A percentile compares a stretch with the other conserved stretches of the same genome.
These are phyloP conservation scores for Uropsilus gracilis DNA, from an alignment of 2,113 vertebrate genomes.

Conservation along the genomic window DNA sequence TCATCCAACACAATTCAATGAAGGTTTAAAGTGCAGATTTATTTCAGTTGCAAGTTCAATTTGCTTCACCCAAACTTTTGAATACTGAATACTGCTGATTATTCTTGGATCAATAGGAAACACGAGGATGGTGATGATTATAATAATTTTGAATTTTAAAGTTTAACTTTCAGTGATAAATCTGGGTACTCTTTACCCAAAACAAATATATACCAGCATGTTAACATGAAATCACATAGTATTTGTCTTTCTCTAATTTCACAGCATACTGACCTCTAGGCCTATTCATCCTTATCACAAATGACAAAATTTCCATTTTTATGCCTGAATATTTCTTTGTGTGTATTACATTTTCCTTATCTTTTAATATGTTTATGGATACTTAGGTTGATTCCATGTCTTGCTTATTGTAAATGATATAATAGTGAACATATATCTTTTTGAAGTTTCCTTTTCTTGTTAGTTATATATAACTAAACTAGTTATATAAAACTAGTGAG, in stretches of 20 bases:
- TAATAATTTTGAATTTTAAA: constrained; percentile 61
- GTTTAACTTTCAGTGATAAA: constrained; percentile 57
- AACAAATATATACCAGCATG: background rate
- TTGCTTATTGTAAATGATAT: background rate
- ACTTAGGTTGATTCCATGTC: background rate
- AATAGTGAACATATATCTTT: background rate
- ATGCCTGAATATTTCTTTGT: background rate
- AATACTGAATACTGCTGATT: background rate
- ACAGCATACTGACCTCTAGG: too few species aligned
- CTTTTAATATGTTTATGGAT: background rate
- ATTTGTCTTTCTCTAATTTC: too few species aligned
- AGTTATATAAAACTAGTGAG: too few species aligned
- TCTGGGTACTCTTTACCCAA: constrained; percentile 10
- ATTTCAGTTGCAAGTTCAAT: background rate
- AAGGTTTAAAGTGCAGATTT: background rate
- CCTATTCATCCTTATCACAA: too few species aligned
- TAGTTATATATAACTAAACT: too few species aligned
- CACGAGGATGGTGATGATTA: constrained; percentile 43
- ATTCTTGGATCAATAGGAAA: constrained; percentile 34
- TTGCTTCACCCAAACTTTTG: background rate
- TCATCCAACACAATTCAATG: background rate
- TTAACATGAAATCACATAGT: too few species aligned
- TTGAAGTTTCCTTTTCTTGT: background rate
- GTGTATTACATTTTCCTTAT: background rate
- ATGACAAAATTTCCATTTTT: background rate